Evolutionary conservation across 2,797 vertebrate species (phyloP).

Genomic region (Crypturellus tataupa): DNA sequence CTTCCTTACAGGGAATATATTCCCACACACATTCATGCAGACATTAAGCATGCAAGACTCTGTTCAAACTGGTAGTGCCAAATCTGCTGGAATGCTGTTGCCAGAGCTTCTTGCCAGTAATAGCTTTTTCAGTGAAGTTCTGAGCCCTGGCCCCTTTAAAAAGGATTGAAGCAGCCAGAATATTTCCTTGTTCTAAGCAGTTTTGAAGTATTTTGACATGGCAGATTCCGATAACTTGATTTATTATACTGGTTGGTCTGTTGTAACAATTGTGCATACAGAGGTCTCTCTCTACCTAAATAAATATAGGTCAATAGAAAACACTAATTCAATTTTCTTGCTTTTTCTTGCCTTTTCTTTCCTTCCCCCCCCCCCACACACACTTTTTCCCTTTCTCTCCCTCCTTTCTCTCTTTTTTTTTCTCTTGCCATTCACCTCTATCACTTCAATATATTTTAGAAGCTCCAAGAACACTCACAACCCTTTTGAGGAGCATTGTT

Average conservation of each 20-base stretch:
- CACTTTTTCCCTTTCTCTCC: too few relatives aligned
- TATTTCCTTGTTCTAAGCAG: not conserved
- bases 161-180: not conserved
- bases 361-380: too few relatives aligned
- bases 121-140: not conserved
- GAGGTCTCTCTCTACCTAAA: not conserved
- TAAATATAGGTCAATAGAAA: not conserved
- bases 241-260: not conserved
- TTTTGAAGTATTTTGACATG: not conserved
- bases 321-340: not conserved
- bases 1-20: not conserved
- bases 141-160: not conserved
- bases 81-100: not conserved
- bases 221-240: not conserved
- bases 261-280: not conserved
- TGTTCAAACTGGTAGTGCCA: not conserved
- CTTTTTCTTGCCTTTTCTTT: not conserved
- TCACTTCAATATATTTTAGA: not conserved
- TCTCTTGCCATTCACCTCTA: not conserved
- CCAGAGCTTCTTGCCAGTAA: not conserved
- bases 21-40: not conserved
- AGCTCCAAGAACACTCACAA: not conserved
- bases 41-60: not conserved
- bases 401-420: not conserved
- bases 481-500: rapidly evolving